phyloP scores from a whole-genome alignment of 2,888 invertebrate species.

The Cephus pygmeus region DNA sequence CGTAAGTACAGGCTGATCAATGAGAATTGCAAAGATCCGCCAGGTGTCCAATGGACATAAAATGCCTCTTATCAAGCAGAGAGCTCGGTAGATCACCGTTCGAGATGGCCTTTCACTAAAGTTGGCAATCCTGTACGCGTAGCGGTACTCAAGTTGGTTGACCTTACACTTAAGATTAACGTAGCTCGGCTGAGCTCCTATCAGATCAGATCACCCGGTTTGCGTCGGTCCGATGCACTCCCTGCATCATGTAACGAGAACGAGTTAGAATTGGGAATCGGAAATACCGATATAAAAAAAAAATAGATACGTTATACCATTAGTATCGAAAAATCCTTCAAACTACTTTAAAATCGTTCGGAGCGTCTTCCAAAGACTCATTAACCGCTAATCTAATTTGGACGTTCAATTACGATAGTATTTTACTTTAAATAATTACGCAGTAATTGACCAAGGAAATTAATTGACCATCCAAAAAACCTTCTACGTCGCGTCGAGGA shows the following conservation, averaged over 20 bases:
- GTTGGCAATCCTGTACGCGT: constrained; percentile 5
- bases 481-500: neutral
- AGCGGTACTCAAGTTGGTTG: constrained; percentile 8
- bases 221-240: neutral
- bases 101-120: constrained; percentile 7
- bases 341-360: too few species aligned
- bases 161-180: constrained; percentile 3
- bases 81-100: neutral
- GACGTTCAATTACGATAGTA: neutral
- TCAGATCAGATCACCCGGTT: neutral
- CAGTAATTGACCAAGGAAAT: neutral
- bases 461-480: neutral
- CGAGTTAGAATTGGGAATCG: neutral
- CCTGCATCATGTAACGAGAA: neutral
- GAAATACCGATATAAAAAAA: neutral
- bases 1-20: constrained; percentile 16
- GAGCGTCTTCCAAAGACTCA: too few species aligned
- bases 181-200: neutral
- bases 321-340: neutral
- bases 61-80: neutral
- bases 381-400: neutral
- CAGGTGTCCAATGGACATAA: constrained; percentile 30
- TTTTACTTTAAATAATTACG: neutral
- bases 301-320: neutral
- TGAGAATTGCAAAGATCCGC: constrained; percentile 23